Percentiles rank a stretch among this genome's conserved stretches.
Evolutionary conservation across 1,140 invertebrate species (phyloP).

Genomic region (Arion vulgaris): DNA sequence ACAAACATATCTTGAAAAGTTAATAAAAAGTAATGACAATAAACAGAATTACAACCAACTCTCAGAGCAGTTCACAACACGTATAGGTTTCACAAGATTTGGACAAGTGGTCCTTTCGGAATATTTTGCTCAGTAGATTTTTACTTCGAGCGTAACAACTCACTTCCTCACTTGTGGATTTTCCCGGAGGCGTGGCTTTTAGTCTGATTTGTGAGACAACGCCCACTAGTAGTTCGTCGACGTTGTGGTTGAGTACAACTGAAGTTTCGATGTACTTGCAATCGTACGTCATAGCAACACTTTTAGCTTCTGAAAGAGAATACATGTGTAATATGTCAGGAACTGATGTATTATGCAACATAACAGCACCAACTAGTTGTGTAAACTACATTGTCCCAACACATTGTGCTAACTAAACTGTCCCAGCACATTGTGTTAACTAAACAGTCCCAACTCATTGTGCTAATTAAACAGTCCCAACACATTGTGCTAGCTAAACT

Average conservation of each 20-base stretch:
- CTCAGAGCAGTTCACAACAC: constrained; percentile 30
- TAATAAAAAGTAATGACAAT: not conserved
- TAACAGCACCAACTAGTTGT: too few species aligned
- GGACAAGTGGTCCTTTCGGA: constrained; percentile 48
- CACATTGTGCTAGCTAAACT: too few species aligned
- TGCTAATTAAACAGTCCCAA: too few species aligned
- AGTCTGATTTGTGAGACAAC: constrained; percentile 51
- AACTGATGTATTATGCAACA: too few species aligned
- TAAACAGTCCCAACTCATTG: too few species aligned
- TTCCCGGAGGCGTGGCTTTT: constrained; percentile 59
- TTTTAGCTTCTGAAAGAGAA: constrained; percentile 56
- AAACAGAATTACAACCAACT: constrained; percentile 2
- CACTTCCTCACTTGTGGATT: constrained; percentile 32
- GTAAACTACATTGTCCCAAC: too few species aligned
- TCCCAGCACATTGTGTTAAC: too few species aligned
- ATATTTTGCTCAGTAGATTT: constrained; percentile 49
- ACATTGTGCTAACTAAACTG: too few species aligned
- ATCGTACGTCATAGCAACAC: constrained; percentile 79
- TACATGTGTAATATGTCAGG: too few species aligned
- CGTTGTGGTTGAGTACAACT: constrained; percentile 84
- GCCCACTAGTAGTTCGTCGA: constrained; percentile 83
- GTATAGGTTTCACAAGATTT: constrained; percentile 55
- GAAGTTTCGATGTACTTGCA: constrained; percentile 89
- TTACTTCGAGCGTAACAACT: constrained; percentile 49
- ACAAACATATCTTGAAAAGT: not conserved